Evolutionary conservation across 2,113 vertebrate species (phyloP).

Genomic region (Cinclus mexicanus): DNA sequence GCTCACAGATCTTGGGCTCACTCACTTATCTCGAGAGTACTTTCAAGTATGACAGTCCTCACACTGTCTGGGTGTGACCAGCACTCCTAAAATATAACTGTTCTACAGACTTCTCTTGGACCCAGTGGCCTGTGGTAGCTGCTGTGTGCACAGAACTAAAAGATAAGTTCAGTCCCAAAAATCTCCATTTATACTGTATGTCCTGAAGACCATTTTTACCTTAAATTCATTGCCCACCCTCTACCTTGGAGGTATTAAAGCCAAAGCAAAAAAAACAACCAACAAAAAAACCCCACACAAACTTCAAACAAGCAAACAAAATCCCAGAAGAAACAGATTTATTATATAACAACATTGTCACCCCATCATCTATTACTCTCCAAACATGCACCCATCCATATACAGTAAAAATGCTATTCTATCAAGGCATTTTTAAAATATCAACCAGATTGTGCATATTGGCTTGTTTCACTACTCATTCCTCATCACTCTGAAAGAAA

Average conservation of each 20-base stretch:
- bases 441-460: background rate
- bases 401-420: background rate
- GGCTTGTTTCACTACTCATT: background rate
- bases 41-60: background rate
- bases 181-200: background rate
- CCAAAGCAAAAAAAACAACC: background rate
- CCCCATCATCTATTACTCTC: background rate
- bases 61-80: background rate
- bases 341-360: background rate
- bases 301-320: background rate
- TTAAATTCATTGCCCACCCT: background rate
- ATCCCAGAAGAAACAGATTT: background rate
- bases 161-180: background rate
- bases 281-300: background rate
- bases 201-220: background rate
- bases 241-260: background rate
- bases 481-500: background rate
- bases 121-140: background rate
- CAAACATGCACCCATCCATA: background rate
- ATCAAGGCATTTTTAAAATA: background rate
- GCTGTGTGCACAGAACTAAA: background rate
- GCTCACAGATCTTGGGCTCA: background rate
- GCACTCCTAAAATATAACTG: background rate
- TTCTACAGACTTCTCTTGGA: accelerated
- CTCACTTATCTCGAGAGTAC: background rate